A percentile compares a stretch with the other conserved stretches of the same genome.
Conservation (phyloP, 2,113 vertebrate genomes). For the Indicator maculatus region DNA sequence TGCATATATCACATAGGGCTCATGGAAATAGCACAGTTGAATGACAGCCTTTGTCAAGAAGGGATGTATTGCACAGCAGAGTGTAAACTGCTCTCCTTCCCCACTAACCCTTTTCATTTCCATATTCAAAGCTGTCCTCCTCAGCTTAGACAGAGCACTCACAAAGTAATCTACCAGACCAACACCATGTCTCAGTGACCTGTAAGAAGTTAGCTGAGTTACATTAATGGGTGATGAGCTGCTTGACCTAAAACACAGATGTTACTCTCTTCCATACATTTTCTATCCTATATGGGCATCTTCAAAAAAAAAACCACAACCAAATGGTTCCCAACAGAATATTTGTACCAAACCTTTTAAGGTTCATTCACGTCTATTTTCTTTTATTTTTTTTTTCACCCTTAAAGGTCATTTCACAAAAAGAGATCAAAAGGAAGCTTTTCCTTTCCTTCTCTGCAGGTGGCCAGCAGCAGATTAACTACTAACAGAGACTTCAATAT, state of each 20-base stretch:
- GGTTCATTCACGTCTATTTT: slow-evolving; percentile 79
- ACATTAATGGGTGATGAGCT: slow-evolving; percentile 56
- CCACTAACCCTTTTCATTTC: background rate
- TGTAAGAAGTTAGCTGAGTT: slow-evolving; percentile 50
- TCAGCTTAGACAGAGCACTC: background rate
- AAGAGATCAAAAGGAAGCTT: slow-evolving; percentile 81
- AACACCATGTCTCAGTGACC: background rate
- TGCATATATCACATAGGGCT: background rate
- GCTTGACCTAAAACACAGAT: slow-evolving; percentile 70
- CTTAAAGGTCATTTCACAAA: slow-evolving; percentile 81
- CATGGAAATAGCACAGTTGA: background rate
- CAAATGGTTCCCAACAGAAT: slow-evolving; percentile 76
- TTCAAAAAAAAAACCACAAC: slow-evolving; percentile 52
- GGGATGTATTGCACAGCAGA: background rate
- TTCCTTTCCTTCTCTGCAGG: slow-evolving; percentile 77
- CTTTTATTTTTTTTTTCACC: slow-evolving; percentile 74
- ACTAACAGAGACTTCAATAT: slow-evolving; percentile 72
- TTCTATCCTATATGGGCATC: slow-evolving; percentile 71
- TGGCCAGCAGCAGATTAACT: slow-evolving; percentile 77
- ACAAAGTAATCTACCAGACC: slow-evolving; percentile 36
- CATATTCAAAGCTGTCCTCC: background rate
- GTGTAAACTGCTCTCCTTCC: background rate
- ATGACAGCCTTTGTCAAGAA: background rate
- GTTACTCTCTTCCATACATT: slow-evolving; percentile 58
- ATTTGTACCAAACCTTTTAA: slow-evolving; percentile 81